These are phyloP conservation scores for Bellardia bayeri DNA, from an alignment of 2,888 invertebrate genomes.

Conservation along the genomic window DNA sequence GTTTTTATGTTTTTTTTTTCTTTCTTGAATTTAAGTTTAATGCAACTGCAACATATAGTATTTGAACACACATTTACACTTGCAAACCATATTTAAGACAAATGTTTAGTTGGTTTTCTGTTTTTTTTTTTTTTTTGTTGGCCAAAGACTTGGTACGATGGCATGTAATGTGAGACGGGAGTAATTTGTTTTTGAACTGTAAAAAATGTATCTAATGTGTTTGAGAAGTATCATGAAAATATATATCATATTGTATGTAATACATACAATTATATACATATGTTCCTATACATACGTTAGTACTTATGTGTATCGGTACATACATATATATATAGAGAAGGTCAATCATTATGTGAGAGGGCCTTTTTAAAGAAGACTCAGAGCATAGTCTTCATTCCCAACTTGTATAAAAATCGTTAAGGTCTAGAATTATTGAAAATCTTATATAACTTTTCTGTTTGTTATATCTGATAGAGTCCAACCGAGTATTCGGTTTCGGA, in stretches of 20 bases:
- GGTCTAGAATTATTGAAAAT: too few relatives aligned
- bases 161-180: constrained; percentile 67
- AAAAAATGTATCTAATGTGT: constrained; percentile 70
- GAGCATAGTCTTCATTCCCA: too few relatives aligned
- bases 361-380: not conserved
- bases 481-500: too few relatives aligned
- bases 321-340: not conserved
- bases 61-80: constrained; percentile 54
- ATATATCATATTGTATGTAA: constrained; percentile 54
- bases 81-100: constrained; percentile 60
- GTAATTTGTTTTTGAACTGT: constrained; percentile 65
- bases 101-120: constrained; percentile 61
- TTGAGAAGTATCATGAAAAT: constrained; percentile 66
- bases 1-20: constrained; percentile 18
- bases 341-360: not conserved
- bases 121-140: not conserved
- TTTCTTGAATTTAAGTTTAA: constrained; percentile 9
- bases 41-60: constrained; percentile 34
- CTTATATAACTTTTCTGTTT: too few relatives aligned
- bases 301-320: not conserved
- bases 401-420: too few relatives aligned
- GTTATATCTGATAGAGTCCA: too few relatives aligned
- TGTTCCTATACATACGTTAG: not conserved
- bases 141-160: constrained; percentile 41
- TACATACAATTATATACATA: constrained; percentile 23